Evolutionary conservation across 2,113 vertebrate genomes (phyloP).

Genomic region (Anser cygnoides): DNA sequence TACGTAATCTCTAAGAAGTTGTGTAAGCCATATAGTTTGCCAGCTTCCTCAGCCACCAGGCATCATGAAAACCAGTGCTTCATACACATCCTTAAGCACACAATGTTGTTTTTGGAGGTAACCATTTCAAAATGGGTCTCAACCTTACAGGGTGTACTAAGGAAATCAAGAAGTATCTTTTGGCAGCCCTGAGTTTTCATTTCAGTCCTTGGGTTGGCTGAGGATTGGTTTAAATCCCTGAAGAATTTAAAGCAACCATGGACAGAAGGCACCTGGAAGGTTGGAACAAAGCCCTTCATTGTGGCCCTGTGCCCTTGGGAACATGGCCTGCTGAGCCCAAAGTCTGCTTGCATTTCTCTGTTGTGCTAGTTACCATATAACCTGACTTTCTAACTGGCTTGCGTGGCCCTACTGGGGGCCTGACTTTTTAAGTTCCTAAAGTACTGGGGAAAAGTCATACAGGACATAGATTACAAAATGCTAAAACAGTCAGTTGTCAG

Average conservation of each 20-base stretch:
- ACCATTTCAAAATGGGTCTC: neutral
- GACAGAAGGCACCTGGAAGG: neutral
- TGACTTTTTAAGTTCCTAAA: neutral
- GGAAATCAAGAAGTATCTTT: neutral
- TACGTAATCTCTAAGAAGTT: neutral
- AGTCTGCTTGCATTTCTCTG: neutral
- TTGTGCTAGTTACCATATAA: rapidly evolving
- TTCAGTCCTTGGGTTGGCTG: neutral
- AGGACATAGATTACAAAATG: neutral
- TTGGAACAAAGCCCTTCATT: neutral
- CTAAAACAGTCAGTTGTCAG: neutral
- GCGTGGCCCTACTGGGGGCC: neutral
- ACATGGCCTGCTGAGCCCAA: neutral
- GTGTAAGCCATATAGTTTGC: neutral
- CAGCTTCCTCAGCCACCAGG: neutral
- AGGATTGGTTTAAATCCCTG: neutral
- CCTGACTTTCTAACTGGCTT: neutral
- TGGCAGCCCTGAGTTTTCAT: neutral
- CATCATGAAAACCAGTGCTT: neutral
- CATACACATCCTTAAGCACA: neutral
- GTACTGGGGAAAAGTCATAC: neutral
- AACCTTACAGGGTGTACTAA: neutral
- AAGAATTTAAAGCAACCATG: neutral
- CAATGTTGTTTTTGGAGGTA: neutral
- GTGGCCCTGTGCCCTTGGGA: neutral